Evolutionary conservation across 2,888 invertebrate species (phyloP).

Genomic region (Cantharis nigra): DNA sequence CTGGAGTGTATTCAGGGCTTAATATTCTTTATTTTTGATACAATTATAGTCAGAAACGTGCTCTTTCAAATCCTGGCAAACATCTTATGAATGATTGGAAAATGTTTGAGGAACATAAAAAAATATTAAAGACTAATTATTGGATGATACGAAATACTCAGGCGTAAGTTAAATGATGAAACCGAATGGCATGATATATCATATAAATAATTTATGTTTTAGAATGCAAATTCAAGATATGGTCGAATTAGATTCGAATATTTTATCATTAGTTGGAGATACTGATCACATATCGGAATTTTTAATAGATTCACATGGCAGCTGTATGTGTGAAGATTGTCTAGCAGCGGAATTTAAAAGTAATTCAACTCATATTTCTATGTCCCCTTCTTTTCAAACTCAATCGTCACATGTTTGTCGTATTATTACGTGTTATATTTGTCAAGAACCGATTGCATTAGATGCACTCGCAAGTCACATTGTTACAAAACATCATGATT

Average conservation of each 20-base stretch:
- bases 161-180: constrained; percentile 40
- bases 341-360: constrained; percentile 46
- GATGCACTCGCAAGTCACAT: constrained; percentile 32
- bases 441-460: constrained; percentile 32
- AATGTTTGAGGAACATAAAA: constrained; percentile 42
- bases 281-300: constrained; percentile 44
- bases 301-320: constrained; percentile 46
- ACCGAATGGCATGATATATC: not conserved
- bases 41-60: constrained; percentile 22
- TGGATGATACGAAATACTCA: constrained; percentile 48
- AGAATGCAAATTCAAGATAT: constrained; percentile 45
- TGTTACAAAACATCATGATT: constrained; percentile 31
- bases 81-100: constrained; percentile 34
- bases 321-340: constrained; percentile 52
- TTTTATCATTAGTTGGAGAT: constrained; percentile 46
- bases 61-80: constrained; percentile 24
- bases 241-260: constrained; percentile 45
- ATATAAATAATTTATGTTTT: constrained; percentile 25
- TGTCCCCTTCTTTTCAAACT: constrained; percentile 22
- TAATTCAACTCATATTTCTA: constrained; percentile 32
- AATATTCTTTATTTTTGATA: not conserved
- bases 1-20: not conserved
- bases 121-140: constrained; percentile 48
- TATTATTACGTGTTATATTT: constrained; percentile 35
- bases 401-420: constrained; percentile 20